Percentiles rank a stretch among this genome's conserved stretches.
These are phyloP conservation scores for Zaprionus ornatus DNA, from an alignment of 1,140 invertebrate species.

Conservation along the genomic window DNA sequence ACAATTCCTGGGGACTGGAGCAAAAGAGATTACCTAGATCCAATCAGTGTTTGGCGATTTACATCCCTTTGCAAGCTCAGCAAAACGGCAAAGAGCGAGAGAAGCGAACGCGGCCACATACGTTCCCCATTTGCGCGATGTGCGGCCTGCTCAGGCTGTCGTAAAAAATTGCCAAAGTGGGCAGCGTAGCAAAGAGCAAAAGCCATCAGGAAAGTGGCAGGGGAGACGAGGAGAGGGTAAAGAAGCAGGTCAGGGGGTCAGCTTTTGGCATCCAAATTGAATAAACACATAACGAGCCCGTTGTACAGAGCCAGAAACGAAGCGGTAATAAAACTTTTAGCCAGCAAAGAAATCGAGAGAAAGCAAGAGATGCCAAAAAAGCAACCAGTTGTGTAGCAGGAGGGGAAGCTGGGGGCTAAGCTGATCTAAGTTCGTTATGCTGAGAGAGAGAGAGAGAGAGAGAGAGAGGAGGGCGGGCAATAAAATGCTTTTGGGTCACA, in stretches of 20 bases:
- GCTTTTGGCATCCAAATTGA: conserved; percentile 61
- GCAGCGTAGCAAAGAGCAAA: conserved; percentile 27
- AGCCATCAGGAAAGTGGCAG: conserved; percentile 24
- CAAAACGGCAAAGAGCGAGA: conserved; percentile 6
- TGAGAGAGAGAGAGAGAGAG: neutral
- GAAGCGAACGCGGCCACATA: conserved; percentile 28
- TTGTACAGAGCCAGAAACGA: conserved; percentile 54
- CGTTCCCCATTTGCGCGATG: conserved; percentile 50
- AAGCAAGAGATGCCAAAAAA: conserved; percentile 22
- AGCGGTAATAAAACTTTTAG: conserved; percentile 81
- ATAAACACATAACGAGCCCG: conserved; percentile 79
- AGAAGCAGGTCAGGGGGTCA: neutral
- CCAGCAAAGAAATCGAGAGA: conserved; percentile 41
- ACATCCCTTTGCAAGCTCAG: conserved; percentile 19
- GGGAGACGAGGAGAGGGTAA: neutral
- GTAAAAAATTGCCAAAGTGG: conserved; percentile 53
- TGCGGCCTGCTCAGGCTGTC: conserved; percentile 31
- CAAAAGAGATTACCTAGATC: conserved; percentile 8
- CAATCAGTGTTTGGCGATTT: conserved; percentile 1
- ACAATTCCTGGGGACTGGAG: neutral
- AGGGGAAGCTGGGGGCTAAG: conserved; percentile 16
- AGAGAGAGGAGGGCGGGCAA: conserved; percentile 30
- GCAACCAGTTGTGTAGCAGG: neutral
- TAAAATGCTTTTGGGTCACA: conserved; percentile 67
- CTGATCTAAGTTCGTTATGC: conserved; percentile 71